phyloP scores from a whole-genome alignment of 2,888 invertebrate species.

The Erebia ligea region DNA sequence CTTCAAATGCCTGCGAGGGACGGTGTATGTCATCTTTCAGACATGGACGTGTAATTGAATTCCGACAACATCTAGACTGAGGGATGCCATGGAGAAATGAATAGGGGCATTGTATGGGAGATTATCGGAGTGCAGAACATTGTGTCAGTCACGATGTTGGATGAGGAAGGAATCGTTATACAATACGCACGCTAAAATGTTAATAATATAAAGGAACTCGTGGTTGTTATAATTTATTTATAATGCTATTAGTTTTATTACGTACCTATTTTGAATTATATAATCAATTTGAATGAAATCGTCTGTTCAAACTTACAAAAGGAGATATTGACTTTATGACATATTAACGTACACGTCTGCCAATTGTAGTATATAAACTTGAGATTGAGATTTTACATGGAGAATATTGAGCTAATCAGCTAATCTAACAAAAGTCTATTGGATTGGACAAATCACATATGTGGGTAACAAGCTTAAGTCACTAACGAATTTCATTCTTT shows the following conservation, averaged over 20 bases:
- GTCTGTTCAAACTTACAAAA: too few species aligned
- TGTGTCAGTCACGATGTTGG: conserved; percentile 29
- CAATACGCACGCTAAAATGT: conserved; percentile 1
- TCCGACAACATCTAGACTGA: conserved; percentile 36
- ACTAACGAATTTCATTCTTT: not conserved
- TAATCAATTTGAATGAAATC: too few species aligned
- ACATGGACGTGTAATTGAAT: conserved; percentile 51
- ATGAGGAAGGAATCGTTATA: conserved; percentile 17
- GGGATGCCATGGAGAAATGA: conserved; percentile 38
- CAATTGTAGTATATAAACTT: too few species aligned
- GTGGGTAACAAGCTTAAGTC: not conserved
- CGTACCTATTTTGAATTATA: not conserved
- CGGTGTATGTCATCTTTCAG: conserved; percentile 37
- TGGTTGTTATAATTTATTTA: not conserved
- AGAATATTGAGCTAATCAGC: too few species aligned
- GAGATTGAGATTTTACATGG: too few species aligned
- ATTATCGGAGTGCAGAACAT: conserved; percentile 26
- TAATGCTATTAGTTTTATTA: not conserved
- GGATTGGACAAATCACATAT: too few species aligned
- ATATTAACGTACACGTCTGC: too few species aligned
- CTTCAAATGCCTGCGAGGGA: conserved; percentile 35
- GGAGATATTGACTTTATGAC: too few species aligned
- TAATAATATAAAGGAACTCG: not conserved
- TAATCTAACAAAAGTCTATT: too few species aligned
- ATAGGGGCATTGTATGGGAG: conserved; percentile 38